Evolutionary conservation across 2,113 vertebrate genomes (phyloP), one percentile per base, ranked within the genome.

Genomic region (Psephotus haematonotus): DNA sequence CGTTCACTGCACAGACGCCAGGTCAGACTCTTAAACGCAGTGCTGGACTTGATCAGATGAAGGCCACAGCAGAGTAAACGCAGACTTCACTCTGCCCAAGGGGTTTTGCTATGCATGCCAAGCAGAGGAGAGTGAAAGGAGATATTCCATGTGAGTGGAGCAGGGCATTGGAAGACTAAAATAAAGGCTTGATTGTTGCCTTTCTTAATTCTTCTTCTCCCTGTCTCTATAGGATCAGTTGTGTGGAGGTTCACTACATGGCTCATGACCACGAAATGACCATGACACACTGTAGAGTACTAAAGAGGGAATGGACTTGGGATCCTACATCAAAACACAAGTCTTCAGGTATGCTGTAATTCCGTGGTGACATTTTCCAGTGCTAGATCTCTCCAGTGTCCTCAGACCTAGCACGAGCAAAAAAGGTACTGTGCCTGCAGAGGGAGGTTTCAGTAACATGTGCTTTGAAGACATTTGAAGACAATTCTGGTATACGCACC

Each of bases 301-400:
- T 55, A 49, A 76, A 72, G 23, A 60, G 3, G 15, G 22, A 53
- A 57, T 13, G 11, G 23, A 28, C 14, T 28, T 49, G 41, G 17
- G 69, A 74, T 57, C 19, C 24, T 28, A 49, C 0, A 2, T 46
- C 13, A 31, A 22, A 60, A 24, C 4, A 52, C 27, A 59, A 64
- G 15, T 13, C 22, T 46, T 24, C 18, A 57, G 5, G 10, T 41
- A 27, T 4, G 17, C 12, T 63, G 2, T 28, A 77, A 44, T 53
- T 81, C 33, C 27, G 4, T 24, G 4, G 17, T 8, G 4, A 8
- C 1, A 1, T 55, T 20, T 50, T 39, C 17, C 4, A 9, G 9
- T 20, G 41, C 8, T 62, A 35, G 7, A 37, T 41, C 8, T 75
- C 16, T 35, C 23, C 16, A 47, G 4, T 13, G 37, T 29, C 23